Base-by-base conservation (phyloP, 2,888 invertebrate genomes). In the Ophion costatus region DNA sequence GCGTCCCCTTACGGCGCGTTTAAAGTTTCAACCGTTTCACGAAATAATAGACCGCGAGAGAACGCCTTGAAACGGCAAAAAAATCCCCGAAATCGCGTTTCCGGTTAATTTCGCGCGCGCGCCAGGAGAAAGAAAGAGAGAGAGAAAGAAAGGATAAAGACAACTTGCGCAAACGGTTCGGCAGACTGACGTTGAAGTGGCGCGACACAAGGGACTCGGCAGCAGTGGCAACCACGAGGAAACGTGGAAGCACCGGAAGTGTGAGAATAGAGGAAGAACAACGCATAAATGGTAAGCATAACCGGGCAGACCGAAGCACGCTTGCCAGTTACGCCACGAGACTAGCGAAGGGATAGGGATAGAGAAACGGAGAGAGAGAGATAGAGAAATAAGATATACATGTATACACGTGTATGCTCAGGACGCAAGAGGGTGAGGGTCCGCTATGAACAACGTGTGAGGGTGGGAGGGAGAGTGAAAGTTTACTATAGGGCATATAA, bases 261-360 rank as follows among this genome's bases (percentile, higher is more conserved):
- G 83, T 51, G 86, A 69, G 67, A 83, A 80, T 86, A 83, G 80
- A 80, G 82, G 51, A 77, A 74, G 81, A 79, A 85, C 82, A 64
- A 73, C 83, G 86, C 83, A 88, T 88, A 83, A 87, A 88, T 88
- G 88, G 88, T 87, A 87, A 87, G 87, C 81, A 83, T 71, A 75
- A 56, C 69, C 67, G 78, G 71, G 57, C 66, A 76, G 71, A 74
- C 59, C 80, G 85, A 77, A 77, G 82, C 82, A 85, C 84, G 80
- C 82, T 79, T 80, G 85, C 79, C 85, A 82, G 85, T 85, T 85
- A 85, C 85, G 85, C 85, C 85, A 82, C 85, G 85, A 77, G 82
- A 85, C 82, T 85, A 82, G 82, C 85, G 82, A 85, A 85, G 82
- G 85, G 82, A 82, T 80, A 85, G 82, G 85, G 82, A 79, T 75